These are phyloP conservation scores for Himantopus leucocephalus DNA, from an alignment of 2,113 vertebrate genomes.

Conservation along the genomic window DNA sequence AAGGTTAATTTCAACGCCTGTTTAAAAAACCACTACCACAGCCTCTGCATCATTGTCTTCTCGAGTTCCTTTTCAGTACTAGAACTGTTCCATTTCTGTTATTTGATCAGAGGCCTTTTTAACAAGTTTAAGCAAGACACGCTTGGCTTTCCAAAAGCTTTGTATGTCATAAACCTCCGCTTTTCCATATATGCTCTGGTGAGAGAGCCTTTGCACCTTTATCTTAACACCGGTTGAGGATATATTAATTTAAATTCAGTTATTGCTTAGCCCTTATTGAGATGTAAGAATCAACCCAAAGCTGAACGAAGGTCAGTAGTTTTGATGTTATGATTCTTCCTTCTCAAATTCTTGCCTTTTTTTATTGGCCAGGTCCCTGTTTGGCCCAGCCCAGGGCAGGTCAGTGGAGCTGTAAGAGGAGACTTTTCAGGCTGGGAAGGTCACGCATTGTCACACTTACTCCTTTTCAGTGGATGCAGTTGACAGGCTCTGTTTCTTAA, in stretches of 20 bases:
- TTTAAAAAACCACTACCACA: not conserved
- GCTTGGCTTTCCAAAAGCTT: conserved; percentile 35
- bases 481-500: not conserved
- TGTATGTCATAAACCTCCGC: not conserved
- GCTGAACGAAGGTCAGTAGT: not conserved
- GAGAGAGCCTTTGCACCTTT: not conserved
- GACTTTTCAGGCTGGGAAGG: not conserved
- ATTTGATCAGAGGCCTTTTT: not conserved
- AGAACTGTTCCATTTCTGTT: not conserved
- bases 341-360: not conserved
- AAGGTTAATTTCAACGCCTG: not conserved
- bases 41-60: not conserved
- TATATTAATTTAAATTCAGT: not conserved
- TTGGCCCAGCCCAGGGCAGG: not conserved
- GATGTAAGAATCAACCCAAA: not conserved
- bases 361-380: not conserved
- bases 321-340: not conserved
- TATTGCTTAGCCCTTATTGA: not conserved
- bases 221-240: not conserved
- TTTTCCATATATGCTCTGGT: not conserved
- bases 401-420: not conserved
- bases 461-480: not conserved
- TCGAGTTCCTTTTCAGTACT: not conserved
- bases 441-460: not conserved
- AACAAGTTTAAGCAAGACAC: conserved; percentile 32